A percentile compares a stretch with the other conserved stretches of the same genome.
Evolutionary conservation across 2,888 invertebrate genomes (phyloP).

Genomic region (Dicycla oo): DNA sequence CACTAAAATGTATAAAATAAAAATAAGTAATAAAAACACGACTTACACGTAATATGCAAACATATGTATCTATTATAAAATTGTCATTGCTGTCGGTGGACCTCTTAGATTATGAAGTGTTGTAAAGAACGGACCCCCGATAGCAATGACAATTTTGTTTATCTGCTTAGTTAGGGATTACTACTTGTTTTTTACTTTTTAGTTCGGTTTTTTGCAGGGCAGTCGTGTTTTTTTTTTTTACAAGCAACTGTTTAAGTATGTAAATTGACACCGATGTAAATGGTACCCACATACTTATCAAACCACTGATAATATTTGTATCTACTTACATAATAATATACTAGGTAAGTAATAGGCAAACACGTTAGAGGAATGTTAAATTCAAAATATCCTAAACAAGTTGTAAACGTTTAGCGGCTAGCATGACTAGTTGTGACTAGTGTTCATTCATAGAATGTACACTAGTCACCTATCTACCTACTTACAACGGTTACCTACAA

Average conservation of each 20-base stretch:
- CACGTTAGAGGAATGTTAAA: not conserved
- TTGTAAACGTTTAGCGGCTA: not conserved
- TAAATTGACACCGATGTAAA: slow-evolving; percentile 1
- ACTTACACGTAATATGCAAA: too few species aligned
- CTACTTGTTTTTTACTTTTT: too few species aligned
- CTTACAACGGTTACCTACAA: slow-evolving; percentile 7
- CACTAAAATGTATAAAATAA: too few species aligned
- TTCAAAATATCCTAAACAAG: slow-evolving; percentile 5
- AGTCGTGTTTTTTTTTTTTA: too few species aligned
- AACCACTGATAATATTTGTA: not conserved
- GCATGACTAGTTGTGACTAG: slow-evolving; percentile 12
- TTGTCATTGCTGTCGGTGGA: too few species aligned
- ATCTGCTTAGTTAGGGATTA: too few species aligned
- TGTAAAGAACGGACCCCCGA: too few species aligned
- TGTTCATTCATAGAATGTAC: slow-evolving; percentile 28
- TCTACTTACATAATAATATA: not conserved
- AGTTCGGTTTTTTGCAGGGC: too few species aligned
- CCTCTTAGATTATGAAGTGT: too few species aligned
- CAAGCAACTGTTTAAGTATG: not conserved
- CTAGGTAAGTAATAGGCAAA: not conserved
- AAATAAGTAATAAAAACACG: too few species aligned
- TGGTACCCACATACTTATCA: not conserved
- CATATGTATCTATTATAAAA: too few species aligned
- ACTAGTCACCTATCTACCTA: not conserved
- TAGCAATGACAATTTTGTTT: too few species aligned